Evolutionary conservation across 2,888 invertebrate species (phyloP).

Genomic region (Alcis repandata): DNA sequence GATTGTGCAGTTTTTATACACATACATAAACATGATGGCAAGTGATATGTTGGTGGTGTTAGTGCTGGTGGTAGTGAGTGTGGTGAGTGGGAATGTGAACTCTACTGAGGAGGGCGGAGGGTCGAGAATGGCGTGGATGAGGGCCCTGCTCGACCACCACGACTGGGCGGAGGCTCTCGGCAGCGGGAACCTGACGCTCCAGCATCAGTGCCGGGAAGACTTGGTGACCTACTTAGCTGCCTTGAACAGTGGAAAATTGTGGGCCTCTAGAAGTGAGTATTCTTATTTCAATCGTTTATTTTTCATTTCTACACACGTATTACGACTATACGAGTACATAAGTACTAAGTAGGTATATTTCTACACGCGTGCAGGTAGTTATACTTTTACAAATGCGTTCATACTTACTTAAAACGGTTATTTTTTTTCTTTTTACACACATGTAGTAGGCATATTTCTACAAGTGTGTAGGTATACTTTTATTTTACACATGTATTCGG

Average conservation of each 20-base stretch:
- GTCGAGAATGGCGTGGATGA: constrained; percentile 89
- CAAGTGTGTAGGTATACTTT: too few relatives aligned
- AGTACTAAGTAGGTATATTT: not conserved
- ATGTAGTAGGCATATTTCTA: not conserved
- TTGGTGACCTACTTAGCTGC: constrained; percentile 86
- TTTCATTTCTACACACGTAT: too few relatives aligned
- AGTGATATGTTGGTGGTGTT: constrained; percentile 65
- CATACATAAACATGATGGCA: constrained; percentile 50
- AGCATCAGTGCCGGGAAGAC: constrained; percentile 83
- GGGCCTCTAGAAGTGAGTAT: constrained; percentile 93
- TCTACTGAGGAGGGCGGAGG: constrained; percentile 51
- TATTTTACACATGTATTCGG: too few relatives aligned
- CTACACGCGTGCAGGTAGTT: too few relatives aligned
- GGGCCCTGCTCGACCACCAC: constrained; percentile 88
- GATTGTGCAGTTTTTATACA: constrained; percentile 35
- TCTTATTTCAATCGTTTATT: not conserved
- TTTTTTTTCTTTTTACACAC: not conserved
- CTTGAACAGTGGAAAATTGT: constrained; percentile 88
- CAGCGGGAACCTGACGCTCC: constrained; percentile 76
- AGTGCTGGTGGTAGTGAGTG: constrained; percentile 75
- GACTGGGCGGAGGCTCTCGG: constrained; percentile 81
- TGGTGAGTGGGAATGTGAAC: constrained; percentile 74
- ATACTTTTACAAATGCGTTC: too few relatives aligned
- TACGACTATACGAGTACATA: not conserved
- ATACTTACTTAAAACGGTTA: too few relatives aligned